Percentiles rank a stretch among this genome's conserved stretches.
These are phyloP conservation scores for Momotus momota DNA, from an alignment of 2,797 vertebrate species.

Conservation along the genomic window DNA sequence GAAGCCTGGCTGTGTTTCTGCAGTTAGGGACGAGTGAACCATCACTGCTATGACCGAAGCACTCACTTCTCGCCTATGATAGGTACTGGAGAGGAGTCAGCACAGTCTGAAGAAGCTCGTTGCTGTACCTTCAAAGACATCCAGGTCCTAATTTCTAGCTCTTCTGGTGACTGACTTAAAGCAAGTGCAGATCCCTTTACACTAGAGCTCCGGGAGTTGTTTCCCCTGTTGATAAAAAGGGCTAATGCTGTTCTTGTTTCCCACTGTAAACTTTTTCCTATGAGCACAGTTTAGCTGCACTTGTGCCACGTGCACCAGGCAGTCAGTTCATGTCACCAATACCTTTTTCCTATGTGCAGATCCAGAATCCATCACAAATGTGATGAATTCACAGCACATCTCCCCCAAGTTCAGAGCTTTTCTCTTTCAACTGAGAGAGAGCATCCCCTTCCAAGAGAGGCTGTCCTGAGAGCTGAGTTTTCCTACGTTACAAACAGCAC, in stretches of 20 bases:
- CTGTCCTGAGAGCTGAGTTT: neutral
- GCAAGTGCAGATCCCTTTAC: neutral
- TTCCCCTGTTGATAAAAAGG: neutral
- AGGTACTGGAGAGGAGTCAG: neutral
- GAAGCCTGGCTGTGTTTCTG: accelerated
- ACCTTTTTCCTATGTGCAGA: neutral
- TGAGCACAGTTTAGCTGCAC: neutral
- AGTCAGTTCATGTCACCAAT: neutral
- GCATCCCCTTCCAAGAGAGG: neutral
- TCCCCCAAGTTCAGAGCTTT: neutral
- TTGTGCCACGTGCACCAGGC: neutral
- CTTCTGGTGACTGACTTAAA: neutral
- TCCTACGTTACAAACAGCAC: neutral
- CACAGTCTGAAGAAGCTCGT: neutral
- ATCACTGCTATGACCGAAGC: neutral
- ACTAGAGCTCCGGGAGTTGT: neutral
- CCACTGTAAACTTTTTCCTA: neutral
- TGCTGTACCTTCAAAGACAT: neutral
- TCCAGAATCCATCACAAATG: neutral
- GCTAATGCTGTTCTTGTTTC: neutral
- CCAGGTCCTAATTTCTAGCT: neutral
- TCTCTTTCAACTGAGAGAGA: neutral
- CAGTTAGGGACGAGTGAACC: neutral
- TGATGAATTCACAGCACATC: neutral
- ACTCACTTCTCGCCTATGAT: neutral